These are phyloP conservation scores for Exephanes ischioxanthus DNA, from an alignment of 2,888 invertebrate species.

Conservation along the genomic window DNA sequence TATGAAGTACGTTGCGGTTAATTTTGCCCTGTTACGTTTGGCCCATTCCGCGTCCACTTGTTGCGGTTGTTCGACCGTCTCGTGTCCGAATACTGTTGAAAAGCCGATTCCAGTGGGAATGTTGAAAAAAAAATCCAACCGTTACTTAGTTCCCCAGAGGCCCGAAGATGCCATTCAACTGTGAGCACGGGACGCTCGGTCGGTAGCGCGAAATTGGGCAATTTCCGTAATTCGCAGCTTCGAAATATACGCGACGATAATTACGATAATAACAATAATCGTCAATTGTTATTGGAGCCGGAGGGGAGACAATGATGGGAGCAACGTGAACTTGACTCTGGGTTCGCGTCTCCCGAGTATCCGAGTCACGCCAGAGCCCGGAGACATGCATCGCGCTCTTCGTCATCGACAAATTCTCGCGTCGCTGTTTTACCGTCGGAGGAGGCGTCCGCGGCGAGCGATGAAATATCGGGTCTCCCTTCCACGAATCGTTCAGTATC, in stretches of 20 bases:
- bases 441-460: neutral
- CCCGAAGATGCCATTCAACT: neutral
- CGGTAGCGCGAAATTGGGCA: conserved; percentile 38
- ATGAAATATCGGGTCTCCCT: neutral
- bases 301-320: conserved; percentile 79
- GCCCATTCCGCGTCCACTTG: conserved; percentile 45
- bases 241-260: conserved; percentile 7
- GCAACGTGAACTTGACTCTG: conserved; percentile 79
- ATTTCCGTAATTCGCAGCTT: conserved; percentile 30
- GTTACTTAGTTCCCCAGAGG: conserved; percentile 42
- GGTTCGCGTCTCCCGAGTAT: conserved; percentile 13
- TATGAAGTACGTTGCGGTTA: conserved; percentile 61
- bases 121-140: conserved; percentile 33
- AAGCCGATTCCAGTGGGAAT: neutral
- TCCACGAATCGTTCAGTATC: conserved; percentile 3
- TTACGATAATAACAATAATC: conserved; percentile 62
- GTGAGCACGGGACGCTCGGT: neutral
- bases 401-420: conserved; percentile 3
- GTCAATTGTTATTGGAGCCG: conserved; percentile 69
- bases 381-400: conserved; percentile 24
- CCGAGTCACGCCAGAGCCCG: neutral
- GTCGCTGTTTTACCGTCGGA: neutral
- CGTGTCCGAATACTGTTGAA: conserved; percentile 12
- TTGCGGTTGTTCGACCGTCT: conserved; percentile 56
- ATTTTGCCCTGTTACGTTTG: conserved; percentile 51